Evolutionary conservation across 2,888 invertebrate species (phyloP).

Genomic region (Stenchaetothrips biformis): DNA sequence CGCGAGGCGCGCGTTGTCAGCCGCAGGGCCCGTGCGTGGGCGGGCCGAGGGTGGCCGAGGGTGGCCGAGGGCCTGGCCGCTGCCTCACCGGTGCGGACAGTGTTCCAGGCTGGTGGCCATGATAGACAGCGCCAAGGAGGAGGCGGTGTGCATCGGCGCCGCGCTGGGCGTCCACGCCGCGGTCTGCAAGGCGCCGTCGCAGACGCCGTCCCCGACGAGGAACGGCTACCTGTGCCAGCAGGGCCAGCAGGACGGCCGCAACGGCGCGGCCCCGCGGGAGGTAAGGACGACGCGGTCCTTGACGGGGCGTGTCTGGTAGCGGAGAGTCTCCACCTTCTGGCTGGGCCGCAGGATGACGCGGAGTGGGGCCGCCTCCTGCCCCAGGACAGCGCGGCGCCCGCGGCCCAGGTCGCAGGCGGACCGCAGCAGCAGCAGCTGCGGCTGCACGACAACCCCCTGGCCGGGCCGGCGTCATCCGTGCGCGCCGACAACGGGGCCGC

Average conservation of each 20-base stretch:
- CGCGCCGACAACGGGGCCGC: neutral
- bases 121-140: constrained; percentile 17
- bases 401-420: neutral
- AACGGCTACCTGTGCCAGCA: constrained; percentile 13
- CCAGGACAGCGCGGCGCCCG: neutral
- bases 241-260: neutral
- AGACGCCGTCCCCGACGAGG: neutral
- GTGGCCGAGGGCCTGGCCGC: no score
- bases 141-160: neutral
- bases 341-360: neutral
- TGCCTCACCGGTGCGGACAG: neutral
- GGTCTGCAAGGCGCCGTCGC: neutral
- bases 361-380: neutral
- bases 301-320: neutral
- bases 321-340: no score
- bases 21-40: no score
- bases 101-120: constrained; percentile 6
- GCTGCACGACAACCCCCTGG: constrained; percentile 16
- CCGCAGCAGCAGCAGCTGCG: neutral
- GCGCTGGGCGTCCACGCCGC: neutral
- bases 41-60: no score
- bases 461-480: neutral
- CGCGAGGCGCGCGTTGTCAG: no score
- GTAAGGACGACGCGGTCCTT: neutral
- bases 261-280: neutral